Conservation (phyloP, 92 coral and sea anemone genomes). For the Epizoanthus stellaris region DNA sequence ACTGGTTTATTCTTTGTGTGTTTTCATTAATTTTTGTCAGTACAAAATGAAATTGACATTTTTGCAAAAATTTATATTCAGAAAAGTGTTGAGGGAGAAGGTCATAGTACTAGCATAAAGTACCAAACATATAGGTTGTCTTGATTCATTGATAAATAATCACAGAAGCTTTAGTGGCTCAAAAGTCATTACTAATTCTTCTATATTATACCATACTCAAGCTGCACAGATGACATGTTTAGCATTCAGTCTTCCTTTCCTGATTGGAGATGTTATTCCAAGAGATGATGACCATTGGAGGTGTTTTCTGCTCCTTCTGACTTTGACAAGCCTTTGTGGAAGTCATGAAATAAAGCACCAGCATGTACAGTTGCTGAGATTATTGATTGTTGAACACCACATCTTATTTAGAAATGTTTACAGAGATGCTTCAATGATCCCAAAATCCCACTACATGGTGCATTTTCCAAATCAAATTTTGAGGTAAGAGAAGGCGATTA, state of each 20-base stretch:
- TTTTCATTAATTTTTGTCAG: conserved; percentile 21
- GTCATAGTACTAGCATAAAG: background rate
- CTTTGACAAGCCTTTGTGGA: conserved; percentile 48
- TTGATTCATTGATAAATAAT: conserved; percentile 18
- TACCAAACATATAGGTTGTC: conserved; percentile 1
- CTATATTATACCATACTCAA: conserved; percentile 14
- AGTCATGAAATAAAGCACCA: conserved; percentile 39
- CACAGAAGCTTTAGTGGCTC: conserved; percentile 9
- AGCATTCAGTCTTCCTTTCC: conserved; percentile 45
- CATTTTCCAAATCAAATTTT: conserved; percentile 48
- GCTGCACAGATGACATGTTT: conserved; percentile 50
- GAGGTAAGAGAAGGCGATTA: conserved; percentile 33
- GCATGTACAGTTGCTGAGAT: conserved; percentile 40
- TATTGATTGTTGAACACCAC: conserved; percentile 49
- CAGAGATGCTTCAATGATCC: conserved; percentile 38
- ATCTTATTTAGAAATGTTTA: conserved; percentile 33
- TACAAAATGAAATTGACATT: conserved; percentile 1
- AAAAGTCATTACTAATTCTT: conserved; percentile 16
- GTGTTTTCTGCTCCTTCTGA: conserved; percentile 49
- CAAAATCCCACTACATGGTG: conserved; percentile 50
- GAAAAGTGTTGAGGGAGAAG: too few relatives aligned
- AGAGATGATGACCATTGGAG: conserved; percentile 41
- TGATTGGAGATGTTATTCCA: conserved; percentile 44
- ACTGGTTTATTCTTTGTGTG: conserved; percentile 9
- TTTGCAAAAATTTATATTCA: too few relatives aligned